Conservation (phyloP, 2,888 invertebrate species). For the Ceramica pisi region DNA sequence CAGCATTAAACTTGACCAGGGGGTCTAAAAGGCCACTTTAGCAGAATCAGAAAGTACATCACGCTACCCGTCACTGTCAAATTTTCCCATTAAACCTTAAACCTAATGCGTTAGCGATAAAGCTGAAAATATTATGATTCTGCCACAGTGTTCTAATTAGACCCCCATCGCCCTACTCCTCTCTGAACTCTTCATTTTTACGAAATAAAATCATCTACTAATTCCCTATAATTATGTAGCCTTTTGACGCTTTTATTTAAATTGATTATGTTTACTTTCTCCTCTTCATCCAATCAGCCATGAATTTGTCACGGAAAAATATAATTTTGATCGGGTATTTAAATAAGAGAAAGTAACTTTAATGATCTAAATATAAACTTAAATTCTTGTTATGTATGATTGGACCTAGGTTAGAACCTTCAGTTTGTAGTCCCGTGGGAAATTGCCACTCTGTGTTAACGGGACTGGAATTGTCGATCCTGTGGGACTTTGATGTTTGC, state of each 20-base stretch:
- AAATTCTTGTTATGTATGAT: background rate
- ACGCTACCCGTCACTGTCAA: too few species aligned
- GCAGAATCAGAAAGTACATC: too few species aligned
- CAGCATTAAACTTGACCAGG: too few species aligned
- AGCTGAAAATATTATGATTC: too few species aligned
- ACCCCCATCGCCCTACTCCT: too few species aligned
- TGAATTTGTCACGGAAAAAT: slow-evolving; percentile 33
- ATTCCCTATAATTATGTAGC: slow-evolving; percentile 10
- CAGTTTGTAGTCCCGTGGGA: slow-evolving; percentile 33
- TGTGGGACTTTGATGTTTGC: slow-evolving; percentile 21
- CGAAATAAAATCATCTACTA: background rate
- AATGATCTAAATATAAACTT: slow-evolving; percentile 1
- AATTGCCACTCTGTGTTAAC: slow-evolving; percentile 27
- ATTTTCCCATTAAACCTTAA: too few species aligned
- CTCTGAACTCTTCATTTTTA: background rate
- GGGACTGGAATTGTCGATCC: slow-evolving; percentile 33
- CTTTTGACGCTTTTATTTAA: slow-evolving; percentile 23
- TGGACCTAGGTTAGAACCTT: slow-evolving; percentile 13
- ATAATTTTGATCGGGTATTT: slow-evolving; percentile 30
- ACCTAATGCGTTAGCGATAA: too few species aligned
- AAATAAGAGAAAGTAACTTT: slow-evolving; percentile 40
- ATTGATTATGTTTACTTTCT: slow-evolving; percentile 46
- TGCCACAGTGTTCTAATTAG: too few species aligned
- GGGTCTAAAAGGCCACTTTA: too few species aligned
- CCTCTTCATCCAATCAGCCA: slow-evolving; percentile 39